Conservation (phyloP, 2,888 invertebrate genomes). For the Drosophila neutralis region DNA sequence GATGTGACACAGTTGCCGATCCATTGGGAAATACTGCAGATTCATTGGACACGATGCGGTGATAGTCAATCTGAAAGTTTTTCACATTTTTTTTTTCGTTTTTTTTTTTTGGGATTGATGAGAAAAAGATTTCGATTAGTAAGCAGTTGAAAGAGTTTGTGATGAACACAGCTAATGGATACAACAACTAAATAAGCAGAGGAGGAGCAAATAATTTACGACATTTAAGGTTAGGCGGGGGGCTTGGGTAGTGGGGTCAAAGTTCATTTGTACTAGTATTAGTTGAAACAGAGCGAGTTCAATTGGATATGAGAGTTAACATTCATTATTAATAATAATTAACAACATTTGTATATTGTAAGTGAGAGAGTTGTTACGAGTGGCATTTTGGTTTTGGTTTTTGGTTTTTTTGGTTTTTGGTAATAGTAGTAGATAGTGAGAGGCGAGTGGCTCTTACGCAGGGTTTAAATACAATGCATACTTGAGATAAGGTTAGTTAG, state of each 20-base stretch:
- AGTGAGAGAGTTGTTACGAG: conserved; percentile 76
- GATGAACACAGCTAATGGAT: conserved; percentile 60
- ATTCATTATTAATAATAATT: conserved; percentile 30
- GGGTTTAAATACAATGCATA: conserved; percentile 61
- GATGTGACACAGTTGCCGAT: conserved; percentile 96
- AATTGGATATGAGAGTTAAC: conserved; percentile 81
- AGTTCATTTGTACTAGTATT: conserved; percentile 46
- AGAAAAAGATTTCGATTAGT: conserved; percentile 54
- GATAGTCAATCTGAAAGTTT: conserved; percentile 89
- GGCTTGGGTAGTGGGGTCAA: conserved; percentile 19
- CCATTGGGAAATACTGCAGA: conserved; percentile 98
- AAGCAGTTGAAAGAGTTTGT: conserved; percentile 9
- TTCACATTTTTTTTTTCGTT: conserved; percentile 4
- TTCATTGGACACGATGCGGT: conserved; percentile 98
- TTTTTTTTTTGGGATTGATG: conserved; percentile 20
- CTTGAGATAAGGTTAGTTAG: conserved; percentile 41
- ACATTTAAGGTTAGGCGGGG: conserved; percentile 45
- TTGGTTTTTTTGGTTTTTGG: conserved; percentile 21
- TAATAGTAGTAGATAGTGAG: conserved; percentile 57
- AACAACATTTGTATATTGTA: conserved; percentile 33
- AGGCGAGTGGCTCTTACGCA: conserved; percentile 66
- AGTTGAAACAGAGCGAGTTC: conserved; percentile 82
- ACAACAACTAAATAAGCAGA: conserved; percentile 76
- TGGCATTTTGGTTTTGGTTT: conserved; percentile 68
- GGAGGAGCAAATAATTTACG: conserved; percentile 56